Conservation (phyloP, 2,888 invertebrate genomes). For the Masnerella sp. region DNA sequence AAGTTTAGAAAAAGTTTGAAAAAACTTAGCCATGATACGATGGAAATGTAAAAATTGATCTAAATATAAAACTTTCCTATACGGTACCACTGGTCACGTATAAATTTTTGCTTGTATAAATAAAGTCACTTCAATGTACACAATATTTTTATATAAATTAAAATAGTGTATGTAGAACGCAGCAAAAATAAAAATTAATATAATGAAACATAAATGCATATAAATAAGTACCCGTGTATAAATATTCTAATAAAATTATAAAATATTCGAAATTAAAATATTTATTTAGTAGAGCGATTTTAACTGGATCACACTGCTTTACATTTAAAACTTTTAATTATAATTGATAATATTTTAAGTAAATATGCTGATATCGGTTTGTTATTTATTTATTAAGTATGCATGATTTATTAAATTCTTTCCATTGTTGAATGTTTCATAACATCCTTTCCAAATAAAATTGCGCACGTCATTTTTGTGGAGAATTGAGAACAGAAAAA, state of each 20-base stretch:
- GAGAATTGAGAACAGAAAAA: constrained; percentile 4
- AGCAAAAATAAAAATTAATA: constrained; percentile 8
- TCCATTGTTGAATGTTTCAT: constrained; percentile 8
- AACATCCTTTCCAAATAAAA: constrained; percentile 11
- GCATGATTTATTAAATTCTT: constrained; percentile 7
- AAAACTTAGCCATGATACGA: too few species aligned
- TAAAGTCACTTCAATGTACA: neutral
- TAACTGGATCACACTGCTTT: neutral
- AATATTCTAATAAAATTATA: constrained; percentile 3
- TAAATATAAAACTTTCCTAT: too few species aligned
- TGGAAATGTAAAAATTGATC: too few species aligned
- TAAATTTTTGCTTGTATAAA: neutral
- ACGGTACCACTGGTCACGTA: too few species aligned
- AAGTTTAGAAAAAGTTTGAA: too few species aligned
- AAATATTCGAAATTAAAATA: neutral
- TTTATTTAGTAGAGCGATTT: neutral
- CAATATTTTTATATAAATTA: neutral
- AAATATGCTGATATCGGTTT: neutral
- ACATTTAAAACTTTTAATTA: neutral
- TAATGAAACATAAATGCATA: neutral
- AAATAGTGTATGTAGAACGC: neutral
- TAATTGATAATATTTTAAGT: neutral
- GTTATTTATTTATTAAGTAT: neutral
- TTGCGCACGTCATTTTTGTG: constrained; percentile 1
- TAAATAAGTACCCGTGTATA: neutral